phyloP scores from a whole-genome alignment of 2,113 vertebrate genomes.

The Myiopsitta monachus region DNA sequence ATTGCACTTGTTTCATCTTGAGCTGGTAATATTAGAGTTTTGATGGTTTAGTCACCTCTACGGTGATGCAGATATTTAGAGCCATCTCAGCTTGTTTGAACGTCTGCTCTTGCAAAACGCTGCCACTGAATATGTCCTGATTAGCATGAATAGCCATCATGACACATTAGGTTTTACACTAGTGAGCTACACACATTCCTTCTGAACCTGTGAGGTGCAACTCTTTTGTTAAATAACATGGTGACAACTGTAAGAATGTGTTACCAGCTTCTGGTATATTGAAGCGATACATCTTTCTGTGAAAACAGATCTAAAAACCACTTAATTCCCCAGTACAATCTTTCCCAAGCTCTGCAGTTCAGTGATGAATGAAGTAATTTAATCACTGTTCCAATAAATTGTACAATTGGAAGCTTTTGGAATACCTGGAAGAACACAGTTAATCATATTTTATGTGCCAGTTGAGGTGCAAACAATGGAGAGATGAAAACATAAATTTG shows the following conservation, averaged over 20 bases:
- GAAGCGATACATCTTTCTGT: neutral
- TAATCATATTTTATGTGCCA: neutral
- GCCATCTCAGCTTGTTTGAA: neutral
- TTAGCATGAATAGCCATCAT: neutral
- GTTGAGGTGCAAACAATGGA: neutral
- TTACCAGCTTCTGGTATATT: neutral
- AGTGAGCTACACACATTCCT: neutral
- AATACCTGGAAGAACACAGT: neutral
- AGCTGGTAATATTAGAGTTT: neutral
- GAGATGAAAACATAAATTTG: neutral
- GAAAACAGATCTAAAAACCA: neutral
- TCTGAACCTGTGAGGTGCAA: neutral
- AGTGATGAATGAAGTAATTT: neutral
- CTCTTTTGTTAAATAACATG: neutral
- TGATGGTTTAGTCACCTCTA: neutral
- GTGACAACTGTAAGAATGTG: neutral
- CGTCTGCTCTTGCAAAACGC: neutral
- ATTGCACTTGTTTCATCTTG: no score
- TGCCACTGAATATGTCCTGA: neutral
- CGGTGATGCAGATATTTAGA: neutral
- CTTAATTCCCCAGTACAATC: neutral
- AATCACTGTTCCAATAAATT: neutral
- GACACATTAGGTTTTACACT: neutral
- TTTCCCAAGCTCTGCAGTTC: neutral
- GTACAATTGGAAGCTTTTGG: neutral